These are phyloP conservation scores for Eonycteris spelaea DNA, from an alignment of 2,113 vertebrate species.

Conservation along the genomic window DNA sequence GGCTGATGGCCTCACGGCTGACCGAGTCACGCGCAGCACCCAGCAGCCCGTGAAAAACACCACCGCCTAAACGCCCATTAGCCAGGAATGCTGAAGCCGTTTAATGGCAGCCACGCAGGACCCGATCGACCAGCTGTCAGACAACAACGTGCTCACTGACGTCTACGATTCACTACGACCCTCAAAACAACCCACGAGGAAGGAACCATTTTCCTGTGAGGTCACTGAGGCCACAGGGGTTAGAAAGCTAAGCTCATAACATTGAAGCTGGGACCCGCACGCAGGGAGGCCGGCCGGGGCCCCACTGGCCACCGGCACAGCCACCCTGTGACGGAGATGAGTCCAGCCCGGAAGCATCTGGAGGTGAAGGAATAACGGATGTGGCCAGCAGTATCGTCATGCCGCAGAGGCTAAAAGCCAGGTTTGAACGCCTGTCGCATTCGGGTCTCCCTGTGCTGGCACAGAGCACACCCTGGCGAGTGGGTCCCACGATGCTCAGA, in stretches of 20 bases:
- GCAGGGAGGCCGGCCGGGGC: background rate
- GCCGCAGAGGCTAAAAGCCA: background rate
- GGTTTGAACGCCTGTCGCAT: too few species aligned
- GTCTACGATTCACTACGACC: rapidly evolving
- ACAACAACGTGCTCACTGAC: rapidly evolving
- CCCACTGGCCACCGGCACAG: rapidly evolving
- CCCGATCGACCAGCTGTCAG: rapidly evolving
- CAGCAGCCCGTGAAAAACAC: background rate
- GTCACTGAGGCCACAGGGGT: background rate
- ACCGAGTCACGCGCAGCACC: rapidly evolving
- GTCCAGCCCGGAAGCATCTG: background rate
- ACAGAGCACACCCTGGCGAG: background rate
- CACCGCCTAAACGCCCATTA: rapidly evolving
- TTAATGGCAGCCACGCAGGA: rapidly evolving
- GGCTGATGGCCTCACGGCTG: background rate
- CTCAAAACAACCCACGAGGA: rapidly evolving
- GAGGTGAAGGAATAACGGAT: rapidly evolving
- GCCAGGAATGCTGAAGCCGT: rapidly evolving
- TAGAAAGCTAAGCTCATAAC: rapidly evolving
- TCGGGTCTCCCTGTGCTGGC: background rate
- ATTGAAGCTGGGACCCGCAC: background rate
- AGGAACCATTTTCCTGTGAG: background rate
- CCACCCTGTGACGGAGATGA: rapidly evolving
- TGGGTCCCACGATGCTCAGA: rapidly evolving
- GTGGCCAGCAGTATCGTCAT: rapidly evolving